Conservation (phyloP, 2,113 vertebrate species). For the Burhinus bistriatus region DNA sequence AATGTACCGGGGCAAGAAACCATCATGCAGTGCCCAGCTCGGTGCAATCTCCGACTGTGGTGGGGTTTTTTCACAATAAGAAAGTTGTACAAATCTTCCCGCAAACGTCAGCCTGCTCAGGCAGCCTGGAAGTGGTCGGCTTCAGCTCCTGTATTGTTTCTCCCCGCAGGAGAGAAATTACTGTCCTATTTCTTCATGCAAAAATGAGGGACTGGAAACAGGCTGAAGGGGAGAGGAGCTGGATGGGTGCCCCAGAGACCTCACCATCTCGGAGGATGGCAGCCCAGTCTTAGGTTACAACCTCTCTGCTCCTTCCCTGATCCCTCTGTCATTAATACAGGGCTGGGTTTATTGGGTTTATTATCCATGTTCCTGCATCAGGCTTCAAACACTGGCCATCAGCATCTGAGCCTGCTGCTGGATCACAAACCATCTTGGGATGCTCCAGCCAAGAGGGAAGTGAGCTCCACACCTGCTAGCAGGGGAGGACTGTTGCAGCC, state of each 20-base stretch:
- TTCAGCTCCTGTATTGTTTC: slow-evolving; percentile 28
- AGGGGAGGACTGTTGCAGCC: neutral
- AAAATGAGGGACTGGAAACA: neutral
- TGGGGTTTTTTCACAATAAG: neutral
- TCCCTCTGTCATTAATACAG: neutral
- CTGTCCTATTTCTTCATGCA: slow-evolving; percentile 30
- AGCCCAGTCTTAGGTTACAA: neutral
- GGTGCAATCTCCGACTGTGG: accelerated
- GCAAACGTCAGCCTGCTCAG: neutral
- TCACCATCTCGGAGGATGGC: neutral
- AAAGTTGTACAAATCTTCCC: slow-evolving; percentile 14
- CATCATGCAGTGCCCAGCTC: neutral
- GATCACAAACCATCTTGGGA: neutral
- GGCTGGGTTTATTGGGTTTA: neutral
- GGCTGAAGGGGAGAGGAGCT: slow-evolving; percentile 16
- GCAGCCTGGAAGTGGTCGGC: slow-evolving; percentile 15
- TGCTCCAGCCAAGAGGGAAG: slow-evolving; percentile 32
- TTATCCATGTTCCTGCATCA: neutral
- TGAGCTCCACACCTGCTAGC: slow-evolving; percentile 7
- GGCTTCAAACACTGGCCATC: neutral
- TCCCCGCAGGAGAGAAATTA: slow-evolving; percentile 11
- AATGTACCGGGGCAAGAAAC: neutral
- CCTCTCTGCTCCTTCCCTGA: neutral
- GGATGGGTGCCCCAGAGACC: neutral
- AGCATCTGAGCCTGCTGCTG: neutral